Base-by-base conservation (phyloP, 2,113 vertebrate genomes). In the Chamaea fasciata region DNA sequence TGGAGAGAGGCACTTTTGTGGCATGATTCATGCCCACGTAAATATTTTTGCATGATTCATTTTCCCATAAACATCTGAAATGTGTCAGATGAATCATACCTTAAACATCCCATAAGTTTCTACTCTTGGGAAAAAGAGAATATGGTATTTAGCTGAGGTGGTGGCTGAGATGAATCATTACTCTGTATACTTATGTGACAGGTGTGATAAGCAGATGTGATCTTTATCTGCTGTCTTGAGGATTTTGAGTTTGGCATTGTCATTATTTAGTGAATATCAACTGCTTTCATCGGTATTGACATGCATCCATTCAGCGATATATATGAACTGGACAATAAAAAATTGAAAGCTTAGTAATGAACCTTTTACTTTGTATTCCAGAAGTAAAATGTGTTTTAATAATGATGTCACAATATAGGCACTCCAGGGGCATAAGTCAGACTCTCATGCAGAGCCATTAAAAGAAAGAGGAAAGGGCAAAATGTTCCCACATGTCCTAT, bases 41-140 rank as follows among this genome's bases (percentile, higher is more conserved):
- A 93, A 84, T 89, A 79, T 94, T 95, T 90, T 86, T 60, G 47
- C 23, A 15, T 94, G 84, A 96, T 92, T 96, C 78, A 96, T 94
- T 77, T 94, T 64, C 41, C 76, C 35, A 62, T 80, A 94, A 96
- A 79, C 82, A 85, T 50, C 55, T 87, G 37, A 94, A 82, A 62
- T 73, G 28, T 57, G 78, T 90, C 75, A 90, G 63, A 90, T 96
- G 84, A 96, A 62, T 96, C 95, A 93, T 56, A 13, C 10, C 31
- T 91, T 85, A 91, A 94, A 87, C 28, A 82, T 76, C 57, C 22
- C 49, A 44, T 62, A 82, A 75, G 74, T 79, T 91, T 95, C 17
- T 84, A 7, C 24, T 73, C 10, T 53, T 83, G 20, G 41, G 50
- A 74, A 90, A 39, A 65, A 64, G 11, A 70, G 21, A 82, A 20